Evolutionary conservation across 2,113 vertebrate species (phyloP), one percentile per base, ranked within the genome.

Genomic region (Centropus unirufus): DNA sequence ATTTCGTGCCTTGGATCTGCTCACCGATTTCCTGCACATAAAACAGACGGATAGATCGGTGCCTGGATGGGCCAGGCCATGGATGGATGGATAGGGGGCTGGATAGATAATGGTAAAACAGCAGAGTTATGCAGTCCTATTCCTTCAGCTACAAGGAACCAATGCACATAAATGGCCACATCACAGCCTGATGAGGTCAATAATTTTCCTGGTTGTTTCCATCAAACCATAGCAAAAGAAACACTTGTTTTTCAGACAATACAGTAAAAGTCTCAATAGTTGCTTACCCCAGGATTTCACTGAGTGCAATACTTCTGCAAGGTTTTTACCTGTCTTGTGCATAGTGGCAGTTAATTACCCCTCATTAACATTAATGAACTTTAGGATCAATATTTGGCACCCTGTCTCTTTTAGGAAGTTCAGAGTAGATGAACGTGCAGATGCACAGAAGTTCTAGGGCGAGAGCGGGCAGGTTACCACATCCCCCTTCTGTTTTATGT

Each of bases 41-140:
- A 7, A 47, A 29, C 4, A 49, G 18, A 14, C 16, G 59, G 22
- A 23, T 39, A 5, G 9, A 20, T 4, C 26, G 70, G 34, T 2
- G 1, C 0, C 0, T 32, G 14, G 27, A 7, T 11, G n/a, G 21
- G 30, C 24, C 16, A 46, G 44, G 44, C 16, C 44, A 18, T 46
- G 44, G 19, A 8, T 47, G 47, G 20, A 47, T 47, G 47, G 20
- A 22, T 47, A 20, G 47, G 22, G 20, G 47, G 47, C 22, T 49
- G 47, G 47, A 12, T 22, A 20, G 47, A 23, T 49, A 22, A 49
- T 26, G 34, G n/a, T 46, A 42, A n/a, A 51, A 42, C 6, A 39
- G 61, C 27, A 36, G 57, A 73, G 27, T 76, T 34, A 12, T 13
- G 21, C n/a, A 42, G 4, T 27, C 29, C 52, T 52, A 19, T n/a